Base-by-base conservation (phyloP, 2,888 invertebrate species). In the Idaea biselata region DNA sequence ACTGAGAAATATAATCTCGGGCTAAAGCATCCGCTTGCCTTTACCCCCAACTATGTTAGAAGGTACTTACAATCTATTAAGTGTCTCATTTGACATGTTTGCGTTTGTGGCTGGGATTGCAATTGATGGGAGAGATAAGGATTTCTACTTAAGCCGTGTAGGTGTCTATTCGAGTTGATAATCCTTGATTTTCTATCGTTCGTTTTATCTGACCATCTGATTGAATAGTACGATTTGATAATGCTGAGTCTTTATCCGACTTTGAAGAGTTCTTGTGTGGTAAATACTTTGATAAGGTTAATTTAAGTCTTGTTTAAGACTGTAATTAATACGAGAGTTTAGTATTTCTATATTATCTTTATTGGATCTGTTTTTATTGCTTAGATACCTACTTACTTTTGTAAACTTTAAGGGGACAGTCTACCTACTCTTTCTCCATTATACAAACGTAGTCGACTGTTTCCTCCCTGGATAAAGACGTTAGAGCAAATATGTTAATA, bases 201-300 rank as follows among this genome's bases (percentile, higher is more conserved):
- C 11, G n/a, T 56, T 57, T 60, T 69, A 70, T 69, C 71, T 63
- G 33, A 53, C 58, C 65, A 74, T 77, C 77, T 73, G 54, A 70
- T 72, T 76, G 73, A 71, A 68, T 69, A 66, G 67, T 61, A 62
- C 65, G 67, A 76, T 73, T 73, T 71, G 68, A 72, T 63, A 69
- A 61, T 53, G 59, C 64, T 64, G 67, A 64, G 68, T 69, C 66
- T 44, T 44, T 44, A 44, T 44, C 14, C 11, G 14, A 44, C 7
- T 44, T 44, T 44, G 32, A 8, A 32, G 1, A 32, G 32, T 32
- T 32, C 1, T 32, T 11, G 8, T 44, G 11, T 44, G 44, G 8
- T 44, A 11, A 25, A 44, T 44, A 44, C 44, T 44, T 8, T 44
- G 44, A 44, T 14, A 44, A 7, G 14, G 44, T 44, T 44, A 8